Conservation (phyloP, 37 sponge, comb jelly and placozoan species). For the Halisarca cf. caerulea region DNA sequence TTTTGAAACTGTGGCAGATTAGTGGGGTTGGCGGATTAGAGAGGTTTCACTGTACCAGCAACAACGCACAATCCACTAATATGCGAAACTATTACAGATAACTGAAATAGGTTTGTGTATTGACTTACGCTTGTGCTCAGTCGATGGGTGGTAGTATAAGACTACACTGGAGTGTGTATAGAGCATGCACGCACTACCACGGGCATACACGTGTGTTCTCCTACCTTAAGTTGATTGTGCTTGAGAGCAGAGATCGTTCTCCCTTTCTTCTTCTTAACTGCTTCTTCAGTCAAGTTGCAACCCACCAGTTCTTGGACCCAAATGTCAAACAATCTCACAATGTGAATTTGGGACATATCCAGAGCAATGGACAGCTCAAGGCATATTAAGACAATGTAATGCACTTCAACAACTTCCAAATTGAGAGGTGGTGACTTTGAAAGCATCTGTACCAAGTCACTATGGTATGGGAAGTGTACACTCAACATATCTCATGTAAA, state of each 20-base stretch:
- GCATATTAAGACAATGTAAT: background rate
- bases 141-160: too few relatives aligned
- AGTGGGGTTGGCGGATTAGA: too few relatives aligned
- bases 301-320: slow-evolving; percentile 20
- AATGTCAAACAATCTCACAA: background rate
- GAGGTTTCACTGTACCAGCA: too few relatives aligned
- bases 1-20: too few relatives aligned
- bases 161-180: too few relatives aligned
- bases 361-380: background rate
- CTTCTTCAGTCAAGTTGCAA: background rate
- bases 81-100: too few relatives aligned
- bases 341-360: background rate
- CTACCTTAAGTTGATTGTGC: slow-evolving; percentile 10
- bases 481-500: too few relatives aligned
- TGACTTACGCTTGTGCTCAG: too few relatives aligned
- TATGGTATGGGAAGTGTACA: too few relatives aligned
- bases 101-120: too few relatives aligned
- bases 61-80: too few relatives aligned
- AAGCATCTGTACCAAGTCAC: background rate
- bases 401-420: background rate
- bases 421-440: background rate
- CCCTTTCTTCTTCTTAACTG: slow-evolving; percentile 5
- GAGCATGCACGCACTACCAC: background rate
- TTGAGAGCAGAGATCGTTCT: background rate
- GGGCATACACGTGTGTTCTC: background rate